Evolutionary conservation across 1,140 invertebrate genomes (phyloP).

Genomic region (Orchesella cincta): DNA sequence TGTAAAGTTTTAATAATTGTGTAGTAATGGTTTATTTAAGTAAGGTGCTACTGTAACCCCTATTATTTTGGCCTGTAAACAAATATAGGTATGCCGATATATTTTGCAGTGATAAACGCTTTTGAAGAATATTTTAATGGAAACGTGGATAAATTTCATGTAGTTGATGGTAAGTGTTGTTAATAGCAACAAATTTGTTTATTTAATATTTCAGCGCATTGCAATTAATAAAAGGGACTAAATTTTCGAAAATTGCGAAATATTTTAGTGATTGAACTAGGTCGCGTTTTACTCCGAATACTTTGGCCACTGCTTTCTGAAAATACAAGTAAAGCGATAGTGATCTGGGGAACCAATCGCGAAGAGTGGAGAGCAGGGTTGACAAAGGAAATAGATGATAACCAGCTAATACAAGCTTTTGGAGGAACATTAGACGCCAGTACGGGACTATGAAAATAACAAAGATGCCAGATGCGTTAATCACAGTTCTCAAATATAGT

Average conservation of each 20-base stretch:
- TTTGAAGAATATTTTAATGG: slow-evolving; percentile 3
- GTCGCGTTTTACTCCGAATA: background rate
- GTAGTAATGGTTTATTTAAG: no score
- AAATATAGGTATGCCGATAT: slow-evolving; percentile 11
- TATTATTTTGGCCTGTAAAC: no score
- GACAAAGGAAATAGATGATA: background rate
- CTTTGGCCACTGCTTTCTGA: background rate
- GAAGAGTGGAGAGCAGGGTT: background rate
- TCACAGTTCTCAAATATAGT: no score
- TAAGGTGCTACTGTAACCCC: no score
- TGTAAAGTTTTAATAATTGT: background rate
- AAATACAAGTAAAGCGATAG: background rate
- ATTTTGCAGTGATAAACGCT: background rate
- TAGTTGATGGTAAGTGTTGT: background rate
- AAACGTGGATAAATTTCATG: background rate
- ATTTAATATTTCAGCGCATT: no score
- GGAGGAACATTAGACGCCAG: slow-evolving; percentile 1
- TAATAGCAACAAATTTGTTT: no score
- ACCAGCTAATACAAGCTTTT: background rate
- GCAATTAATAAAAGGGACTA: no score
- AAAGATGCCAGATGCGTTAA: no score
- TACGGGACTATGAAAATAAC: no score
- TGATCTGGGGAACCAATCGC: background rate
- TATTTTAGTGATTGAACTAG: no score
- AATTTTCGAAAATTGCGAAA: no score